Conservation (phyloP, 1,140 invertebrate genomes). For the Gerris buenoi region DNA sequence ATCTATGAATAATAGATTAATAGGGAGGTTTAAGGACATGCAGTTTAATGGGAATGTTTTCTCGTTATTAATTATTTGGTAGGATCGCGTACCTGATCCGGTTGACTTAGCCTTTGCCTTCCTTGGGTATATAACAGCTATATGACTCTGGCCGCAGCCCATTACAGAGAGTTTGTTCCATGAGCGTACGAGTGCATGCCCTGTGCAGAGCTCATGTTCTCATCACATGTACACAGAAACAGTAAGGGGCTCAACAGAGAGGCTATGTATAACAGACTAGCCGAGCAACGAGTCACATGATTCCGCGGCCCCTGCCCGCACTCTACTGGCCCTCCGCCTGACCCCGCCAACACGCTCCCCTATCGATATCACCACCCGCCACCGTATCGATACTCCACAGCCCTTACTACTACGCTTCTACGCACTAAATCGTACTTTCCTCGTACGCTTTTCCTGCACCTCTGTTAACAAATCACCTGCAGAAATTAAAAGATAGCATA, state of each 20-base stretch:
- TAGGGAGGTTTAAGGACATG: too few species aligned
- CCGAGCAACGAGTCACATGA: not conserved
- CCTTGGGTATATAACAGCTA: slow-evolving; percentile 23
- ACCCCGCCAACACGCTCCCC: not conserved
- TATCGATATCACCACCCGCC: not conserved
- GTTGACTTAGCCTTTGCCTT: slow-evolving; percentile 19
- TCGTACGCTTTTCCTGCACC: too few species aligned
- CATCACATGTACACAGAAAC: not conserved
- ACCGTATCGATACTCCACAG: not conserved
- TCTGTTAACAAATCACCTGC: too few species aligned
- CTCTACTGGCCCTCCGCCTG: not conserved
- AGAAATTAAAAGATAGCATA: too few species aligned
- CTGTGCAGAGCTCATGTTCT: not conserved
- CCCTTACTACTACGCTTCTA: not conserved
- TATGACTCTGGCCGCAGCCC: slow-evolving; percentile 25
- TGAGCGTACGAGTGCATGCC: not conserved
- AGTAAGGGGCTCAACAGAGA: not conserved
- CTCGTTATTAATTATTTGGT: too few species aligned
- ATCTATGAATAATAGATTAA: too few species aligned
- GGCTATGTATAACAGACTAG: not conserved
- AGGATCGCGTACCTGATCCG: slow-evolving; percentile 9
- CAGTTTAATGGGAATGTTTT: too few species aligned
- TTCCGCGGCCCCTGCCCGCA: not conserved
- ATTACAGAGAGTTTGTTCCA: slow-evolving; percentile 8
- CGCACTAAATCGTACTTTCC: too few species aligned